These are phyloP conservation scores for Sinocyclocheilus anshuiensis DNA, from an alignment of 2,113 vertebrate genomes.

Conservation along the genomic window DNA sequence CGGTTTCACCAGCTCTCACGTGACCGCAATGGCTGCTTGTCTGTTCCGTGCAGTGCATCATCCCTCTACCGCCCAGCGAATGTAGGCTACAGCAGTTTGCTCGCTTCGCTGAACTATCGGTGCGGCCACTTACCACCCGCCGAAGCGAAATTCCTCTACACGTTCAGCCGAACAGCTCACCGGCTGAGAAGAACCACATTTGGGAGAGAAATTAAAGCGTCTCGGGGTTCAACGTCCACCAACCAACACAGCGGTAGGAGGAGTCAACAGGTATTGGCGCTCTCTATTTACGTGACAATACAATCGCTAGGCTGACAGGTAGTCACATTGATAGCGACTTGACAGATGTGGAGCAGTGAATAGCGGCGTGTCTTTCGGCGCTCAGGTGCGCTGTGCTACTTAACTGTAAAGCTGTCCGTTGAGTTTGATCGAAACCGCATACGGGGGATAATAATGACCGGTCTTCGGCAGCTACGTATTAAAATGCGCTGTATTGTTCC, in stretches of 20 bases:
- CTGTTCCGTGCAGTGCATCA: conserved; percentile 41
- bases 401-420: conserved; percentile 5
- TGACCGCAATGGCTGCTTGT: conserved; percentile 58
- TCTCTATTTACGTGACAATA: conserved; percentile 19
- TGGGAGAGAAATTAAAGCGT: conserved; percentile 33
- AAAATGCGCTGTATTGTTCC: conserved; percentile 26
- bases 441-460: conserved; percentile 11
- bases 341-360: conserved; percentile 25
- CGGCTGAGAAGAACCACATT: conserved; percentile 13
- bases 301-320: conserved; percentile 41
- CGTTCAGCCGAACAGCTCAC: background rate
- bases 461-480: conserved; percentile 2
- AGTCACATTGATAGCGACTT: conserved; percentile 9
- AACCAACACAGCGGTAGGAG: conserved; percentile 68
- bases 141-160: background rate
- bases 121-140: background rate
- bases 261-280: conserved; percentile 78
- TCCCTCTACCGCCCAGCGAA: conserved; percentile 21
- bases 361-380: conserved; percentile 13
- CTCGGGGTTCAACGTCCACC: conserved; percentile 65
- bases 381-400: conserved; percentile 22
- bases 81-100: background rate
- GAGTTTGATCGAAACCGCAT: conserved; percentile 33
- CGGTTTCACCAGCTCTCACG: conserved; percentile 47
- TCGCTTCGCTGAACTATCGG: background rate